A percentile compares a stretch with the other conserved stretches of the same genome.
Conservation (phyloP, 2,113 vertebrate genomes). For the Paradoxurus hermaphroditus region DNA sequence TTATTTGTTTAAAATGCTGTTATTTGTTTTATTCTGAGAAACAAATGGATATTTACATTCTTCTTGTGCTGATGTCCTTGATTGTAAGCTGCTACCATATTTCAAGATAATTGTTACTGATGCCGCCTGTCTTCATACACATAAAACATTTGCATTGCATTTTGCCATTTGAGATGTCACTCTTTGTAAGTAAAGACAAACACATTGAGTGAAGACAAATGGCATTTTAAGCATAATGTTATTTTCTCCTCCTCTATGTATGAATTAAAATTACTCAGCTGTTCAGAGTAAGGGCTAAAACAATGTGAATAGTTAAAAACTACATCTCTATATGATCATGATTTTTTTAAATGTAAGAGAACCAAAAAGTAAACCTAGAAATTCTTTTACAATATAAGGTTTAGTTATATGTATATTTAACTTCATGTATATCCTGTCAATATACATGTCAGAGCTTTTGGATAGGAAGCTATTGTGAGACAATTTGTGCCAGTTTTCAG, state of each 20-base stretch:
- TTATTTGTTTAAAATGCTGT: conserved; percentile 43
- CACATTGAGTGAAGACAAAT: conserved; percentile 43
- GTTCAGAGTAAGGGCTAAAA: conserved; percentile 26
- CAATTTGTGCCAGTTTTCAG: neutral
- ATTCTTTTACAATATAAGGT: conserved; percentile 61
- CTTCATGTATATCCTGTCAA: conserved; percentile 5
- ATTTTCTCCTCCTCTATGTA: conserved; percentile 45
- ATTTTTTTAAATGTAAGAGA: conserved; percentile 50
- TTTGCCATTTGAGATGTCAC: conserved; percentile 53
- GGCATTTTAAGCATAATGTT: conserved; percentile 51
- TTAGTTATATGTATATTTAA: neutral
- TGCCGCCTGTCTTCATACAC: conserved; percentile 16
- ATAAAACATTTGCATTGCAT: conserved; percentile 44
- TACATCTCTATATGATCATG: neutral
- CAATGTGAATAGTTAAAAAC: conserved; percentile 37
- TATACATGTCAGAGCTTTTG: conserved; percentile 48
- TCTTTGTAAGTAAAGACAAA: conserved; percentile 62
- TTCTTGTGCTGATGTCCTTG: conserved; percentile 33
- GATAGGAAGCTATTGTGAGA: conserved; percentile 19
- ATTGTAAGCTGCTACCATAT: conserved; percentile 43
- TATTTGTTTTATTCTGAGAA: conserved; percentile 19
- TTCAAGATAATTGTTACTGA: conserved; percentile 54
- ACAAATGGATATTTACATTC: conserved; percentile 9
- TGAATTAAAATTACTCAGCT: conserved; percentile 51
- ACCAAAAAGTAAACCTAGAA: conserved; percentile 49